Base-by-base conservation (phyloP, 1,140 invertebrate species). In the Tetramorium simillimum region DNA sequence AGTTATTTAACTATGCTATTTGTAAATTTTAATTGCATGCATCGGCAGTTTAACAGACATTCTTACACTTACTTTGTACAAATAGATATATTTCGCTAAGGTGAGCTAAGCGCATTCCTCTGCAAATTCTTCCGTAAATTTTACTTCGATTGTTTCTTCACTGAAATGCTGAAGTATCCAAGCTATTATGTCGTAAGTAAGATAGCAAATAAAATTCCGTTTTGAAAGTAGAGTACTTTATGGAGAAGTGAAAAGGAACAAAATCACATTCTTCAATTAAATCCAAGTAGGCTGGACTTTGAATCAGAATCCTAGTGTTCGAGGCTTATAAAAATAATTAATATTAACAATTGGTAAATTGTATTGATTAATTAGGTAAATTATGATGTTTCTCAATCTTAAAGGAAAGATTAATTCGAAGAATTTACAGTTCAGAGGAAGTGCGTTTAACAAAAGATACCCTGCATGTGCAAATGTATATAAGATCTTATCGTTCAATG, bases 21-120 rank as follows among this genome's bases (percentile, higher is more conserved):
- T 65, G 12, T n/a, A 49, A 16, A 33, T 65, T 24, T 56, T 18
- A 78, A 37, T 78, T 37, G 18, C 4, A 65, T n/a, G 16, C 75
- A 75, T 56, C 51, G 18, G 24, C 18, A 49, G 18, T 63, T 28
- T n/a, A 46, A 63, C 7, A 24, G 9, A 46, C 16, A 49, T 49
- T 77, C 14, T 77, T 46, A 58, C 53, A 58, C 51, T 21, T 58
- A 49, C 37, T 69, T 69, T 46, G 24, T 14, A 75, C 10, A 40
- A 60, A 40, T 51, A 0, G 6, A 75, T 40, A 18, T 43, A 60
- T 3, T 3, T 60, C 6, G 12, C 33, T 12, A 18, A 43, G 14
- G 4, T 33, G 28, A 33, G 33, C 33, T 33, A 33, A 33, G n/a
- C 33, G 24, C n/a, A 33, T 60, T 67, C 4, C 63, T 14, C 2